Conservation (phyloP, 2,797 vertebrate genomes). For the Eleutherodactylus coqui region DNA sequence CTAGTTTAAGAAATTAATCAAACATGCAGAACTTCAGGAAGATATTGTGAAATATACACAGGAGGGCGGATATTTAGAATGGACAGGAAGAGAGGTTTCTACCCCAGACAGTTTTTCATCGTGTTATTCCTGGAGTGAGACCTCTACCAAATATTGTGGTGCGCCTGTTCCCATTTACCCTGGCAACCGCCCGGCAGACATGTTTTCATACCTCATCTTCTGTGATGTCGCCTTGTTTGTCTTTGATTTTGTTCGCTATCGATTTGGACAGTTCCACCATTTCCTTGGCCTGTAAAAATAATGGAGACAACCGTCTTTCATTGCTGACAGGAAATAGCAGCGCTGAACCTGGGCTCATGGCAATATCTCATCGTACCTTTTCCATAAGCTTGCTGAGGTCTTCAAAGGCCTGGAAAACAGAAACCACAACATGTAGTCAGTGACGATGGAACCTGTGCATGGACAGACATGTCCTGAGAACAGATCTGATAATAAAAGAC, state of each 20-base stretch:
- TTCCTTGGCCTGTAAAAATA: constrained; percentile 90
- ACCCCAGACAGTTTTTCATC: constrained; percentile 18
- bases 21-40: background rate
- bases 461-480: background rate
- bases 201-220: constrained; percentile 89
- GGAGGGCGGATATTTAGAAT: background rate
- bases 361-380: constrained; percentile 81
- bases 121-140: constrained; percentile 44
- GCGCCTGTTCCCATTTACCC: background rate
- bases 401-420: constrained; percentile 90
- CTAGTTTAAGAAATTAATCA: background rate
- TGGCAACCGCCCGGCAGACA: background rate
- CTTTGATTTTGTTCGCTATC: constrained; percentile 98
- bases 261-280: constrained; percentile 98
- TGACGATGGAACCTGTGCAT: background rate
- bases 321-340: constrained; percentile 37
- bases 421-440: too few relatives aligned
- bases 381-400: constrained; percentile 98
- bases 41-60: background rate
- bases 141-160: constrained; percentile 23
- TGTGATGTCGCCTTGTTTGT: constrained; percentile 97
- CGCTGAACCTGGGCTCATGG: background rate
- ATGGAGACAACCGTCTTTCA: constrained; percentile 48
- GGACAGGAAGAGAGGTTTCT: background rate
- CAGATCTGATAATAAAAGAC: background rate